Base-by-base conservation (phyloP, 2,888 invertebrate species). In the Unio delphinus region DNA sequence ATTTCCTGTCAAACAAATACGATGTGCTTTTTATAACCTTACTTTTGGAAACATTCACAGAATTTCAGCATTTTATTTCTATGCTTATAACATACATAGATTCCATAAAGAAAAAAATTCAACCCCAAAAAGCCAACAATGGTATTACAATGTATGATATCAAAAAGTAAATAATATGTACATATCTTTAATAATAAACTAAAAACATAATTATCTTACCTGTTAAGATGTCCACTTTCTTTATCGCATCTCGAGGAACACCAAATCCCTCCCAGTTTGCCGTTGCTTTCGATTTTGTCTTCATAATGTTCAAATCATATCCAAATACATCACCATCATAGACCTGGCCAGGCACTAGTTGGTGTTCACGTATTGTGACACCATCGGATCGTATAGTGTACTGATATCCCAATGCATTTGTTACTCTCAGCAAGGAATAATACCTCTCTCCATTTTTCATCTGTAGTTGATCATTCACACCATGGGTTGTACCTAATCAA, bases 211-310 rank as follows among this genome's bases (percentile, higher is more conserved):
- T 4, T 11, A 15, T 45, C 30, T 28, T 74, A 79, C 81, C 81
- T 69, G 73, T 73, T 28, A 72, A 54, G 4, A 79, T 68, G 68
- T 75, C 72, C 20, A 72, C 64, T 54, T 77, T 62, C 34, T 66
- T 62, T 23, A 65, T 69, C 23, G 75, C 68, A 54, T 66, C 66
- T 58, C 74, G 72, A 30, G 74, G 70, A 57, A 75, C 68, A 57
- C 86, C 86, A 74, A 86, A 86, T 4, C 82, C 83, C n/a, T 80
- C 73, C 86, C 86, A 86, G 79, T 85, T 83, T 54, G 82, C 83
- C 18, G 78, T 75, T 15, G 83, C 74, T 55, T 70, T 78, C n/a
- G 69, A 75, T 28, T 63, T 74, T 17, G 80, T 78, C 18, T 76
- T 74, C 63, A 75, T 72, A 26, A 78, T 76, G 55, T 73, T 73